These are phyloP conservation scores for Anseranas semipalmata DNA, from an alignment of 2,113 vertebrate genomes.

Conservation along the genomic window DNA sequence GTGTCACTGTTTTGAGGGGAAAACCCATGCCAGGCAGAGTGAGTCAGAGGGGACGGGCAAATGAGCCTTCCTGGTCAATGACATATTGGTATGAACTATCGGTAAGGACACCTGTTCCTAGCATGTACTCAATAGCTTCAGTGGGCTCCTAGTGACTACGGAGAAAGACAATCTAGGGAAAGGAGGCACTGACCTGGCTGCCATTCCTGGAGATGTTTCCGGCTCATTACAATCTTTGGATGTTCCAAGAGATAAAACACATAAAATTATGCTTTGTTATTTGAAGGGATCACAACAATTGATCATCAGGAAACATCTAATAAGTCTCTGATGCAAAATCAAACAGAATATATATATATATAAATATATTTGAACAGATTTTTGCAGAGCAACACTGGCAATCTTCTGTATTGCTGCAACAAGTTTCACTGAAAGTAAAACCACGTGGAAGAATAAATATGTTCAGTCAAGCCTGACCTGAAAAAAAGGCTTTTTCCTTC, in stretches of 20 bases:
- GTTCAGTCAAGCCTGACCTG: background rate
- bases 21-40: background rate
- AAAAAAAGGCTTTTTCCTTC: background rate
- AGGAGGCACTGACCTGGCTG: background rate
- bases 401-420: background rate
- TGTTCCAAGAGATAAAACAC: background rate
- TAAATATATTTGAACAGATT: background rate
- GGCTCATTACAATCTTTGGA: background rate
- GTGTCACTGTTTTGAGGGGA: no score
- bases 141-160: background rate
- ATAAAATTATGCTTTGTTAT: background rate
- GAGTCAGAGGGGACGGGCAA: rapidly evolving
- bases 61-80: background rate
- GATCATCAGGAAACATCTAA: background rate
- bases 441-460: background rate
- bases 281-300: background rate
- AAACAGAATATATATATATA: background rate
- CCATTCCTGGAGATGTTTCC: background rate
- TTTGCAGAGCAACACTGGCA: background rate
- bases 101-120: background rate
- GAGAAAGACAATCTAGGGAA: background rate
- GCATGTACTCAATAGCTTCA: background rate
- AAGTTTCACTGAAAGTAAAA: background rate
- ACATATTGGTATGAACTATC: no score
- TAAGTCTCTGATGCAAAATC: background rate